phyloP scores from a whole-genome alignment of 2,888 invertebrate genomes.

The Oscheius onirici region DNA sequence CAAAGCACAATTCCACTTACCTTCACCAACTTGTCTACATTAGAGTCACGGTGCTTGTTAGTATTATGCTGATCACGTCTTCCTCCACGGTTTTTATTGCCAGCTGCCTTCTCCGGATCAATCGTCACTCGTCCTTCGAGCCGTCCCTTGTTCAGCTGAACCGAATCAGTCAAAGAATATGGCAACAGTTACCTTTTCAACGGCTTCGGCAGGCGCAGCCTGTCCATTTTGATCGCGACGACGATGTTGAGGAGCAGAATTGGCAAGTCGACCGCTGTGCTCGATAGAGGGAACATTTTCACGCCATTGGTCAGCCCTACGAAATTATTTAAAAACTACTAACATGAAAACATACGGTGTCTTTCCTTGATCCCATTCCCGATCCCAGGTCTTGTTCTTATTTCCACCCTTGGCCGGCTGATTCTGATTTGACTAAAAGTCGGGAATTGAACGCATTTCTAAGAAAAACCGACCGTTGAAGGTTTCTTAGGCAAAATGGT shows the following conservation, averaged over 20 bases:
- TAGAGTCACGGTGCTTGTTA: neutral
- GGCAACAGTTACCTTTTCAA: constrained; percentile 17
- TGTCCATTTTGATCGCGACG: neutral
- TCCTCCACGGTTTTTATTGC: neutral
- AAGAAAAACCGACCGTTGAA: neutral
- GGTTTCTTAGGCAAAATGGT: constrained; percentile 24
- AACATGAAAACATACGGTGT: constrained; percentile 45
- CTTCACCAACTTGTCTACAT: neutral
- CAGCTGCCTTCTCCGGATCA: neutral
- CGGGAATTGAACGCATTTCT: neutral
- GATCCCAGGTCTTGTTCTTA: constrained; percentile 33
- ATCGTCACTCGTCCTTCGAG: constrained; percentile 24
- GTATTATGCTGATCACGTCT: constrained; percentile 13
- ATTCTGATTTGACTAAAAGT: neutral
- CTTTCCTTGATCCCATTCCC: constrained; percentile 62
- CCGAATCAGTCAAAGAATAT: neutral
- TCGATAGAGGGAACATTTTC: constrained; percentile 59
- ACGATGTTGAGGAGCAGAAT: neutral
- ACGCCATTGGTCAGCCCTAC: constrained; percentile 52
- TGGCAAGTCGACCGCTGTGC: constrained; percentile 46
- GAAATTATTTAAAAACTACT: neutral
- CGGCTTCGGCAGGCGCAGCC: neutral
- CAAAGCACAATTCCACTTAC: neutral
- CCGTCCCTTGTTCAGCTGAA: constrained; percentile 7
- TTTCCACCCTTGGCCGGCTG: constrained; percentile 30